Base-by-base conservation (phyloP, 2,113 vertebrate species). In the Thalassarche chlororhynchos region DNA sequence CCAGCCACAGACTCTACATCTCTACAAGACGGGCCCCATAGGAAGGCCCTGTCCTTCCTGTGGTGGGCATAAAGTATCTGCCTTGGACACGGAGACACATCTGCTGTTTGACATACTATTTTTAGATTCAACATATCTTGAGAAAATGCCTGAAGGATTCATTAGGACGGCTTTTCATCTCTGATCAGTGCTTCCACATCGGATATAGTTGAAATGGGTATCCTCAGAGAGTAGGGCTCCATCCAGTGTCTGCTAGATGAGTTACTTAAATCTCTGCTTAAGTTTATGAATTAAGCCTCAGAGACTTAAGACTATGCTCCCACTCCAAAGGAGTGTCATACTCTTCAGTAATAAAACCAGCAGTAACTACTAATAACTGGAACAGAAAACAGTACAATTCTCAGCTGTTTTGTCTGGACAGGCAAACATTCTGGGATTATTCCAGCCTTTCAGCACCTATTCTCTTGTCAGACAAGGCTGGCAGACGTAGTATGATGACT, bases 151-250 rank as follows among this genome's bases (percentile, higher is more conserved):
- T 58, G 82, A 58, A 90, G 93, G 97, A 16, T 14, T 93, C 79
- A 8, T 15, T 6, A 15, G 16, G 38, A 68, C 3, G 0, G 42
- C 34, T 61, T 24, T 15, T 46, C 17, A 49, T 32, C 58, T 42
- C 26, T 9, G 69, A 21, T 13, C 51, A 9, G 0, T 2, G 81
- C 51, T 74, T 52, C 87, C 61, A 11, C 81, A 9, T 21, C 0
- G 3, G 10, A 5, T 8, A 0, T 2, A 12, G 49, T 5, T 10
- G 80, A 31, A 58, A 31, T 1, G 23, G 61, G 40, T 0, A 25
- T 83, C 57, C 79, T 84, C 94, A 36, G 86, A 90, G 82, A 49
- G 95, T 0, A 92, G 92, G 92, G 92, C 95, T 96, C 95, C 96
- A 88, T 94, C 94, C 96, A 93, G 92, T 16, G 90, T 71, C 90